Base-by-base conservation (phyloP, 2,888 invertebrate species). In the Synanthedon tipuliformis region DNA sequence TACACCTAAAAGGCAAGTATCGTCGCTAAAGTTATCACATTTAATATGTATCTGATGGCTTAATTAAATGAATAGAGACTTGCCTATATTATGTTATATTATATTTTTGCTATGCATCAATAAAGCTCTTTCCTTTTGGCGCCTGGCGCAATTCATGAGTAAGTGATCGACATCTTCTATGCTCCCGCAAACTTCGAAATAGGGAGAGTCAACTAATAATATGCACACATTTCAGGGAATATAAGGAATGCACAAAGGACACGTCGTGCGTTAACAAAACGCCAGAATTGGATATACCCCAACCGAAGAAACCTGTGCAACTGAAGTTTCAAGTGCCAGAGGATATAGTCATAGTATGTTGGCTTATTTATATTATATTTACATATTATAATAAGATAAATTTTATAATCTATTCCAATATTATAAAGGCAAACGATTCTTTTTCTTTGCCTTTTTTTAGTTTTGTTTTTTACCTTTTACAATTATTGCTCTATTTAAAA, bases 241-340 rank as follows among this genome's bases (percentile, higher is more conserved):
- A 68, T 52, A 84, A 81, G 63, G 85, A 84, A 41, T 56, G 55
- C 48, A 51, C 62, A 45, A 84, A 80, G 60, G 85, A 87, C 18
- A 65, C 68, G 52, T 60, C 64, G 4, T 65, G 61, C 53, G 57
- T 61, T 16, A 68, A 75, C 50, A 84, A 81, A 63, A 59, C 67
- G 8, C 69, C 77, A 0, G 85, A 86, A 45, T 59, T 62, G 4
- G 83, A 84, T 49, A 55, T 62, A 13, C 56, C 62, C 2, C 65
- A 73, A 0, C 66, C 69, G 1, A 84, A 79, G 60, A 85, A 83
- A 57, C 68, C 76, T 12, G 70, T 70, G 1, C 76, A 73, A 51
- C 64, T 87, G 10, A 84, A 85, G 58, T 81, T 85, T 61, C 62
- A 75, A 50, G 73, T 81, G 53, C 81, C 86, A 34, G 82, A 84